Evolutionary conservation across 1,140 invertebrate genomes (phyloP), one percentile per base, ranked within the genome.

Genomic region (Teleogryllus occipitalis): DNA sequence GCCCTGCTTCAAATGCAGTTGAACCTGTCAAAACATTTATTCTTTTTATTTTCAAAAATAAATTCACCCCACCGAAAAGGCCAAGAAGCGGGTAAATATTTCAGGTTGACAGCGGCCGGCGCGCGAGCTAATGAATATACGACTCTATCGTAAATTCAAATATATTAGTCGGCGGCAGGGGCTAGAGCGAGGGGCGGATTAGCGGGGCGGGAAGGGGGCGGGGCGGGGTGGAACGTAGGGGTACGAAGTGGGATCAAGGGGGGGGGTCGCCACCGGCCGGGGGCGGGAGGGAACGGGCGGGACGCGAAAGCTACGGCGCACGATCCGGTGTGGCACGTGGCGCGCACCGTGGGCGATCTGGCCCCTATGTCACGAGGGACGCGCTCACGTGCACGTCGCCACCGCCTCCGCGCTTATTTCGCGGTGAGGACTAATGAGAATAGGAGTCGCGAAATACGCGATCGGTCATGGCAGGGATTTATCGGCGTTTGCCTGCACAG

Each of bases 41-140:
- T 39, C 27, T 39, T 65, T 65, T 65, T 65, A 54, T 65, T 65
- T 65, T 65, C 54, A 65, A 65, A 65, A 65, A 65, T 65, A 65
- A 65, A 65, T 65, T 65, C 10, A 65, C 0, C 1, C 10, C 2
- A 0, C 1, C 10, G 2, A 7, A 65, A 65, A 65, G 7, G 54
- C 54, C 54, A 18, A 65, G 54, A 65, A 65, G 54, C 54, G 54
- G 54, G 54, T 65, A 65, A 65, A 65, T 65, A 65, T 65, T 65
- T 65, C 54, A 65, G 54, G 54, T 18, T 65, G 54, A 65, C 49
- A 65, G 18, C 27, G 54, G 54, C 54, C 10, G 10, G 54, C 54
- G 18, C 18, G 54, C 1, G 10, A 10, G 54, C 10, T 54, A 54
- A 54, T 54, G 49, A 54, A 54, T 54, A 54, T 54, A 54, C 49